phyloP scores from a whole-genome alignment of 2,113 vertebrate genomes.

The Lathamus discolor region DNA sequence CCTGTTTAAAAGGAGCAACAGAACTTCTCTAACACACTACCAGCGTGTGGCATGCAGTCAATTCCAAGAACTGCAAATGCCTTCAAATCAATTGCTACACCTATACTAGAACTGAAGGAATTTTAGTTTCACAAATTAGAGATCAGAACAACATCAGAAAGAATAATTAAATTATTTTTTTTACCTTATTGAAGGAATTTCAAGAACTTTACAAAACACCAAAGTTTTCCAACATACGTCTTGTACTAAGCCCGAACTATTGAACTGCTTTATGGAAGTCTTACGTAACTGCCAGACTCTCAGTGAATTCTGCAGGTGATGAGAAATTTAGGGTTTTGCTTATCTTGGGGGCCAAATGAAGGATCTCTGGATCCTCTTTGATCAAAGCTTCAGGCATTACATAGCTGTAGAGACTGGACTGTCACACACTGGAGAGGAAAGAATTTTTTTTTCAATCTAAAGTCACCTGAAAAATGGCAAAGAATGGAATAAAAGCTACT shows the following conservation, averaged over 20 bases:
- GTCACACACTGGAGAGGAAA: background rate
- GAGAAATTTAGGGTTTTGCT: background rate
- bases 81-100: background rate
- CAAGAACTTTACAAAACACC: background rate
- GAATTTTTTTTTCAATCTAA: background rate
- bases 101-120: background rate
- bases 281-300: background rate
- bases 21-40: background rate
- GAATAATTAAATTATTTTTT: background rate
- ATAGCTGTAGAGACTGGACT: fast-evolving
- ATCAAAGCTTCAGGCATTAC: background rate
- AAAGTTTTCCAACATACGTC: background rate
- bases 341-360: background rate
- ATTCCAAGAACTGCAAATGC: background rate
- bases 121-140: background rate
- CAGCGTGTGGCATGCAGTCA: background rate
- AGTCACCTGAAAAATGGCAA: background rate
- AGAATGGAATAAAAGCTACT: background rate
- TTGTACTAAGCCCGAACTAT: background rate
- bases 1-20: background rate
- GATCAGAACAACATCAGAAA: background rate
- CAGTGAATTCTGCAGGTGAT: background rate
- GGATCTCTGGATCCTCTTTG: background rate
- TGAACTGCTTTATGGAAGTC: background rate
- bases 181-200: background rate